Conservation (phyloP, 2,888 invertebrate genomes). For the Plutella xylostella region DNA sequence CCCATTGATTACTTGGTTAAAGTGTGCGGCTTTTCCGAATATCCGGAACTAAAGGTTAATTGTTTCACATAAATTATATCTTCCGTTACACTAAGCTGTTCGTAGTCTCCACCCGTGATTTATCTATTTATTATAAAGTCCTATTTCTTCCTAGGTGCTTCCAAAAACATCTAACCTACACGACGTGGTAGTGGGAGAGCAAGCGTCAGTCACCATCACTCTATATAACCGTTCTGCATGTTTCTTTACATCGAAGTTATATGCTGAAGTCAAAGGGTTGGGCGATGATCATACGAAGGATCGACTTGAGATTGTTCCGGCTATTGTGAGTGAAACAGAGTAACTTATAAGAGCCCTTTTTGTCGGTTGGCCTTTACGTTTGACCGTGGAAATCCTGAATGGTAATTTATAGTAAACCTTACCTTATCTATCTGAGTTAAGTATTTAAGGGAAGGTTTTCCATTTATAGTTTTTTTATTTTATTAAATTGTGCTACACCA, state of each 20-base stretch:
- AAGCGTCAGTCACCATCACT: slow-evolving; percentile 29
- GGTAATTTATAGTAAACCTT: too few relatives aligned
- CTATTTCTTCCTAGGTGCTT: slow-evolving; percentile 35
- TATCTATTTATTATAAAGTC: too few relatives aligned
- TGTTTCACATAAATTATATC: not conserved
- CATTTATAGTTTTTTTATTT: too few relatives aligned
- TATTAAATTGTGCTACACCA: too few relatives aligned
- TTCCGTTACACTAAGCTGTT: too few relatives aligned
- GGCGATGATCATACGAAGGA: slow-evolving; percentile 46
- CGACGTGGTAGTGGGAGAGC: slow-evolving; percentile 46
- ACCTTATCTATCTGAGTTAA: too few relatives aligned
- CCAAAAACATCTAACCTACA: slow-evolving; percentile 46
- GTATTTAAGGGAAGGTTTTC: too few relatives aligned
- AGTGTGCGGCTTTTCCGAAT: slow-evolving; percentile 52
- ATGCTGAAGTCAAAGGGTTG: slow-evolving; percentile 40
- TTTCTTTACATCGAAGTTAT: slow-evolving; percentile 48
- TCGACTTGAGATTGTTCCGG: slow-evolving; percentile 40
- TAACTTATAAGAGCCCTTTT: too few relatives aligned
- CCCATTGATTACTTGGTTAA: slow-evolving; percentile 47
- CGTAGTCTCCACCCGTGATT: too few relatives aligned
- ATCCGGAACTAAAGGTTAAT: slow-evolving; percentile 48
- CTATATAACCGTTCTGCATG: slow-evolving; percentile 51
- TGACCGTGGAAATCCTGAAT: too few relatives aligned
- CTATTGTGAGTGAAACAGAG: slow-evolving; percentile 43
- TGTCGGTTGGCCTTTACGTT: too few relatives aligned